These are phyloP conservation scores for Phainopepla nitens DNA, from an alignment of 2,113 vertebrate genomes.

Conservation along the genomic window DNA sequence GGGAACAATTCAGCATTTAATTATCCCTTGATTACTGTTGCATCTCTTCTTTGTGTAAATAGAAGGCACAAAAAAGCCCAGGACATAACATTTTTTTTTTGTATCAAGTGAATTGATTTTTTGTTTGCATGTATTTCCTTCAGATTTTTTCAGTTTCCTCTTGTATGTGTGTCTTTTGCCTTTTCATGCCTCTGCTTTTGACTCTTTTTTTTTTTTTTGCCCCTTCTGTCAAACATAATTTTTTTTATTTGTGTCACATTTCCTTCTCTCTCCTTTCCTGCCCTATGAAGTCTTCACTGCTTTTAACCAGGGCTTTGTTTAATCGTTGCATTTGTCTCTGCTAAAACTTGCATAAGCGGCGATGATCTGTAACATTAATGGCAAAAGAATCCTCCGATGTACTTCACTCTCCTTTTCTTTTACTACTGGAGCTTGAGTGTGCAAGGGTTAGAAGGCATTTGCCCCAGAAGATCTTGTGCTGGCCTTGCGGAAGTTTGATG, in stretches of 20 bases:
- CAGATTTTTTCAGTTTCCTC: not conserved
- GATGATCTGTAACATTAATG: not conserved
- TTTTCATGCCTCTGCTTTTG: not conserved
- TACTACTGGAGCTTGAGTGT: not conserved
- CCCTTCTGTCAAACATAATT: not conserved
- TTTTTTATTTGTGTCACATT: not conserved
- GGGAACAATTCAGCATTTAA: not conserved
- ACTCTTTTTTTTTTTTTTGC: too few species aligned
- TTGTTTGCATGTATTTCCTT: rapidly evolving
- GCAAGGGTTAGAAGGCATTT: not conserved
- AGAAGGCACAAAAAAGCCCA: not conserved
- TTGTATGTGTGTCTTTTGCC: not conserved
- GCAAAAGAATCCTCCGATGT: not conserved
- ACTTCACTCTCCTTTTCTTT: not conserved
- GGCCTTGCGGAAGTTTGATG: not conserved
- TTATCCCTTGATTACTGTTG: not conserved
- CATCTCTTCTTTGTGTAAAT: not conserved
- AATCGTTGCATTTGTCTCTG: not conserved
- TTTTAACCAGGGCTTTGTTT: not conserved
- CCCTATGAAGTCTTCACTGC: not conserved
- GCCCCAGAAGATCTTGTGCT: not conserved
- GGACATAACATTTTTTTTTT: not conserved
- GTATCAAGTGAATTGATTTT: not conserved
- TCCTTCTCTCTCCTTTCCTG: not conserved
- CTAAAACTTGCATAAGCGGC: not conserved